A percentile compares a stretch with the other conserved stretches of the same genome.
phyloP scores from a whole-genome alignment of 2,113 vertebrate genomes.

The Chitala chitala region DNA sequence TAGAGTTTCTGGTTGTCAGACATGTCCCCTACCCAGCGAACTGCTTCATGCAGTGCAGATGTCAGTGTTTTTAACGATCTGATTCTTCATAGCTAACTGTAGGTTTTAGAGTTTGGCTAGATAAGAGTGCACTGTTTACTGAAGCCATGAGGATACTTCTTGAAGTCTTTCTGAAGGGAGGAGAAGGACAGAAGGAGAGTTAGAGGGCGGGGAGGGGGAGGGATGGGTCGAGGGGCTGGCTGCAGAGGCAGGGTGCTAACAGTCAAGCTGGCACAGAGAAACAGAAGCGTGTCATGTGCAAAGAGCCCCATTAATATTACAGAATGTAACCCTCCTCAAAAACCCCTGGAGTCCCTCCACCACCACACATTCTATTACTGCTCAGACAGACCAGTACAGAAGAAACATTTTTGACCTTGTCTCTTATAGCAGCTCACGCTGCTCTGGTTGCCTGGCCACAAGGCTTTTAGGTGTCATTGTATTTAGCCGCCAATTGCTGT shows the following conservation, averaged over 20 bases:
- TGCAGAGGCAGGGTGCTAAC: slow-evolving; percentile 47
- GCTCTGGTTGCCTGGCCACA: not conserved
- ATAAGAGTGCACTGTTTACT: too few species aligned
- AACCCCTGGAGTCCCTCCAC: not conserved
- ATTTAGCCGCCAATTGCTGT: not conserved
- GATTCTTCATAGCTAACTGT: too few species aligned
- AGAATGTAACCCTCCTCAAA: slow-evolving; percentile 49
- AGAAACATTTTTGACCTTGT: not conserved
- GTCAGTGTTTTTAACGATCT: too few species aligned
- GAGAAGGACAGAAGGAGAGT: not conserved
- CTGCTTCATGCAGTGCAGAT: too few species aligned
- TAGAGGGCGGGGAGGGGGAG: not conserved
- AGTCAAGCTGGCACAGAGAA: slow-evolving; percentile 28
- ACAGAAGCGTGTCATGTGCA: slow-evolving; percentile 43
- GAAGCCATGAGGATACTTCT: not conserved
- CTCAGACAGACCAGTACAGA: not conserved
- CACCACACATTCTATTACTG: not conserved
- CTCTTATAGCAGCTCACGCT: not conserved
- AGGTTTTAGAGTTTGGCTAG: too few species aligned
- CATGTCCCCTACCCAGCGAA: too few species aligned
- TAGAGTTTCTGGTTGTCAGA: too few species aligned
- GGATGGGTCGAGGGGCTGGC: slow-evolving; percentile 20
- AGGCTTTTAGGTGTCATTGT: not conserved
- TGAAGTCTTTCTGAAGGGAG: not conserved
- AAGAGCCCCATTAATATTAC: slow-evolving; percentile 52